A percentile compares a stretch with the other conserved stretches of the same genome.
Evolutionary conservation across 2,888 invertebrate genomes (phyloP).

Genomic region (Deilephila porcellus): DNA sequence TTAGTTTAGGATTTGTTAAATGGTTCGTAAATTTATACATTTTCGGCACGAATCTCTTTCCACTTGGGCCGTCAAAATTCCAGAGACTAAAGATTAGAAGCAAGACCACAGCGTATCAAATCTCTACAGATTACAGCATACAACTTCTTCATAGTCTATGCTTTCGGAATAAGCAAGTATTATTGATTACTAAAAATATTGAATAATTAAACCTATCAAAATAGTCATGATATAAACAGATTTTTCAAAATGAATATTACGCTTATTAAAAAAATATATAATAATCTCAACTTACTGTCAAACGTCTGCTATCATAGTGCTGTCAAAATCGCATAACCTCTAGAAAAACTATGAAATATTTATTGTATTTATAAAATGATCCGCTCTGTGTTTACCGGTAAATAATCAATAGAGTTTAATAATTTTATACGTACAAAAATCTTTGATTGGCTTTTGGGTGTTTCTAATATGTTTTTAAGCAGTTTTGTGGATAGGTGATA

Average conservation of each 20-base stretch:
- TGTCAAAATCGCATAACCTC: slow-evolving; percentile 12
- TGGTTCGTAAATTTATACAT: slow-evolving; percentile 79
- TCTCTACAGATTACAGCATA: neutral
- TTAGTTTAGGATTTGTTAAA: slow-evolving; percentile 71
- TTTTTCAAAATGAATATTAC: neutral
- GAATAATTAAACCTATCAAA: neutral
- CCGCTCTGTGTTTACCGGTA: slow-evolving; percentile 70
- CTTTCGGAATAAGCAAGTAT: neutral
- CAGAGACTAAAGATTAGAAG: slow-evolving; percentile 56
- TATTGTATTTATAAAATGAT: slow-evolving; percentile 57
- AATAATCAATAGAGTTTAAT: slow-evolving; percentile 32
- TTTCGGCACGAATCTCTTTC: slow-evolving; percentile 75
- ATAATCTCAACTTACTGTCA: neutral
- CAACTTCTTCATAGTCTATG: slow-evolving; percentile 14
- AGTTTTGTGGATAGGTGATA: slow-evolving; percentile 36
- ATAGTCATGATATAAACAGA: no score
- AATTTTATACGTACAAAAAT: neutral
- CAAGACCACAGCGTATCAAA: neutral
- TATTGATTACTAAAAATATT: neutral
- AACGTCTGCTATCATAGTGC: neutral
- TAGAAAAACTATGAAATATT: neutral
- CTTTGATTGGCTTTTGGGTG: slow-evolving; percentile 33
- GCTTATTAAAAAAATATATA: neutral
- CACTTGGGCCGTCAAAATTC: slow-evolving; percentile 73
- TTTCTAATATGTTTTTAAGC: slow-evolving; percentile 30